These are phyloP conservation scores for cattle (Bos taurus) DNA, from an alignment of 2,113 vertebrate species.

Conservation along the genomic window DNA sequence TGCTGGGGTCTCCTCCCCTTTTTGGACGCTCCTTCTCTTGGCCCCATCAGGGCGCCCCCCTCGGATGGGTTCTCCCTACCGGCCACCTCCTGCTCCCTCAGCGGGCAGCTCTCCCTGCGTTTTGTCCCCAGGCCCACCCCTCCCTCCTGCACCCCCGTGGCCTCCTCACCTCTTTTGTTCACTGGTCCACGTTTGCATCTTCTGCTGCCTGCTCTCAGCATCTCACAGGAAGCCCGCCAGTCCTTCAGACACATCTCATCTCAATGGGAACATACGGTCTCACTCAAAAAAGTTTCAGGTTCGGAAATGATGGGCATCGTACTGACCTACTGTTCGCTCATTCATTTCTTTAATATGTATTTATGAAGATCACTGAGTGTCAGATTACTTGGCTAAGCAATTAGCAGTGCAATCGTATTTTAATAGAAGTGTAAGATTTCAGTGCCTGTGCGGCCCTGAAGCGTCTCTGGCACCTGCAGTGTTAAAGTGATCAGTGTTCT, in stretches of 20 bases:
- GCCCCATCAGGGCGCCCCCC: background rate
- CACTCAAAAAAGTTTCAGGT: background rate
- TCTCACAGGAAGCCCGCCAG: background rate
- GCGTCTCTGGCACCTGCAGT: background rate
- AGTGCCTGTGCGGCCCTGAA: rapidly evolving
- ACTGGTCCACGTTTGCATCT: background rate
- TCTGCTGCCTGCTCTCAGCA: background rate
- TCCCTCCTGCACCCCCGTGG: rapidly evolving
- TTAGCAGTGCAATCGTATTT: background rate
- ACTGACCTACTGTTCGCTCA: background rate
- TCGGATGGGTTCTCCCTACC: background rate
- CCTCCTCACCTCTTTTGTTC: background rate
- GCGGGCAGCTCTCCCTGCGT: rapidly evolving
- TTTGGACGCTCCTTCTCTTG: background rate
- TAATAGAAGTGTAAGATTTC: background rate
- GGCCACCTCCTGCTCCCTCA: background rate
- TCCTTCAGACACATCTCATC: background rate
- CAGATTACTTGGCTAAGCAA: background rate
- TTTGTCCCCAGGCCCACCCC: background rate
- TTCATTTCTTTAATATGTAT: background rate
- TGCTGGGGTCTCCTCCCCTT: background rate
- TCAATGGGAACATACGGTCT: background rate
- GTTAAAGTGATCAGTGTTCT: background rate
- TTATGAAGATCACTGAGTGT: background rate
- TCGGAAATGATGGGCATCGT: background rate